Base-by-base conservation (phyloP, 2,888 invertebrate species). In the Synanthedon formicaeformis region DNA sequence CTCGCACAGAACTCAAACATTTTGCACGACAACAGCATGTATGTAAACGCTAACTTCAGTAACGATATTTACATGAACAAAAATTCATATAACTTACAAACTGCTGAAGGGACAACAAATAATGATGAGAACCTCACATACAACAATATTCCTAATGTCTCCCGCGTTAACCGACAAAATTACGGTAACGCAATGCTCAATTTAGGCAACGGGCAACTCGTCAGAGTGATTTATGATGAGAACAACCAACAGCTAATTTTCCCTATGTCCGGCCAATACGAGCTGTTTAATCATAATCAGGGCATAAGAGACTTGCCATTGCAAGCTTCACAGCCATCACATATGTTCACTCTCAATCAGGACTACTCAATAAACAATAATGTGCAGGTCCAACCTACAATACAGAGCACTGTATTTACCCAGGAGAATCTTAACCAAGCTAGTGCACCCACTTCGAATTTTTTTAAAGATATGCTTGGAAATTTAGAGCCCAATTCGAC, bases 401-500 rank as follows among this genome's bases (percentile, higher is more conserved):
- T 70, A 41, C 63, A 71, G 6, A 71, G 66, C 53, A 69, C 61
- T 51, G 61, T 62, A 50, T 80, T 69, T 54, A 62, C 58, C 51
- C 72, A 70, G 54, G 81, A 84, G 53, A 78, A 68, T 60, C 58
- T 69, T 1, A 76, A 67, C 55, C 48, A 53, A 4, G 57, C 73
- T 16, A 75, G 69, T 58, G 66, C 66, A 34, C 79, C 78, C 51
- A 81, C 83, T 50, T 89, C 87, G 14, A 86, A 91, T 61, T 84
- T 93, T 57, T 89, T 93, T 55, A 92, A 93, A 64, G 92, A 92
- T 75, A 83, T 93, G 49, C 89, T 92, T 52, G 92, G 92, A 10
- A 93, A 93, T 69, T 92, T 92, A 90, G 90, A 90, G 41, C 92
- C 93, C 4, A 92, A 92, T 69, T 91, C 91, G 40, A 90, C 89